Conservation (phyloP, 2,888 invertebrate species). For the Pterobdella sp. region DNA sequence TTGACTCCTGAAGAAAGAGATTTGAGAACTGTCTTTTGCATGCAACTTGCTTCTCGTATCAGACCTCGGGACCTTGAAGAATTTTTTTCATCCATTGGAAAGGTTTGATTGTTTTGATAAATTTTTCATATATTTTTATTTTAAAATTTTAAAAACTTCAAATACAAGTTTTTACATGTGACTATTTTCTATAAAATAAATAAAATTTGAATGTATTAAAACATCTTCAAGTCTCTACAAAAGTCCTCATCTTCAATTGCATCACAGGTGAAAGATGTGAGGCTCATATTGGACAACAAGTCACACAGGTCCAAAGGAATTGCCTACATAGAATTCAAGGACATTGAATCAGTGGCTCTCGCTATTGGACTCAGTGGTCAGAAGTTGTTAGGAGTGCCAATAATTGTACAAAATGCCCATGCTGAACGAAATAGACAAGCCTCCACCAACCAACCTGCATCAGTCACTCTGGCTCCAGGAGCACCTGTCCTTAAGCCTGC, state of each 20-base stretch:
- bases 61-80: slow-evolving; percentile 90
- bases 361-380: slow-evolving; percentile 92
- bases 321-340: slow-evolving; percentile 97
- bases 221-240: background rate
- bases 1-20: slow-evolving; percentile 93
- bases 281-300: slow-evolving; percentile 96
- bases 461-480: slow-evolving; percentile 38
- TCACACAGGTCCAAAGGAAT: slow-evolving; percentile 97
- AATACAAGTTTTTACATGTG: background rate
- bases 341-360: slow-evolving; percentile 90
- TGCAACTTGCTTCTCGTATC: slow-evolving; percentile 91
- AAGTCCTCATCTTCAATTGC: background rate
- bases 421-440: slow-evolving; percentile 63
- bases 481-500: slow-evolving; percentile 28
- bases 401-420: slow-evolving; percentile 75
- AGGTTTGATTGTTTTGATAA: slow-evolving; percentile 58
- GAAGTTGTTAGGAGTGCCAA: slow-evolving; percentile 85
- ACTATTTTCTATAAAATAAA: background rate
- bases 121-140: background rate
- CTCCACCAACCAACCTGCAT: slow-evolving; percentile 43
- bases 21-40: slow-evolving; percentile 95
- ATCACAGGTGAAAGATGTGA: slow-evolving; percentile 71
- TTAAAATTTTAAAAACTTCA: background rate
- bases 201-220: slow-evolving; percentile 12
- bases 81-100: slow-evolving; percentile 96